Conservation (phyloP, 2,113 vertebrate genomes). For the Phalacrocorax carbo region DNA sequence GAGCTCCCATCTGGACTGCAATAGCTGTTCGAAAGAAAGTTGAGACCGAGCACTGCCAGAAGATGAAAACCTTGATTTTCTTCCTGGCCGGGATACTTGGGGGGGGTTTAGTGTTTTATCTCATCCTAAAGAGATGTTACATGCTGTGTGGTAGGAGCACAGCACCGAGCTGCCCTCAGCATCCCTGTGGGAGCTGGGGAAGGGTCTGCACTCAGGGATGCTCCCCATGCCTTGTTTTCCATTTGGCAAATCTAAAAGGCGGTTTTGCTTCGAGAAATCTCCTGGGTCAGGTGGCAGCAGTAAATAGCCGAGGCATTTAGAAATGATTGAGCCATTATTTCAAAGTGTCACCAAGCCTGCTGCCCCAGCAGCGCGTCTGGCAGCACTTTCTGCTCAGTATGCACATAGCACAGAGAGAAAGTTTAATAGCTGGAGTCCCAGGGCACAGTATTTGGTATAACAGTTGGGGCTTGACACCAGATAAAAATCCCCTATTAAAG, state of each 20-base stretch:
- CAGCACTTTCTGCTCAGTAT: not conserved
- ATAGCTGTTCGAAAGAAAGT: not conserved
- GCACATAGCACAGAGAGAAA: not conserved
- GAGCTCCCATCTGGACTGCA: not conserved
- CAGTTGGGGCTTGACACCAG: slow-evolving; percentile 50
- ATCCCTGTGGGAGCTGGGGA: not conserved
- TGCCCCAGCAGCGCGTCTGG: not conserved
- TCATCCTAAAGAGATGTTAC: not conserved
- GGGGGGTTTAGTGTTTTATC: not conserved
- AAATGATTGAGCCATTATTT: slow-evolving; percentile 53
- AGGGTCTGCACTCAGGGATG: not conserved
- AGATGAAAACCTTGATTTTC: not conserved
- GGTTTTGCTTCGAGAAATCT: not conserved
- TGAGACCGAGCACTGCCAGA: rapidly evolving
- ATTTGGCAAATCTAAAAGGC: not conserved
- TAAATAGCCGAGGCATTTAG: slow-evolving; percentile 26
- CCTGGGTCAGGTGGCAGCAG: slow-evolving; percentile 26
- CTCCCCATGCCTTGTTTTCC: not conserved
- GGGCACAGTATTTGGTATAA: not conserved
- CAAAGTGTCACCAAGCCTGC: not conserved
- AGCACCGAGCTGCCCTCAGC: not conserved
- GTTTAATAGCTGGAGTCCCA: not conserved
- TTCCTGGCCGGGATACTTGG: not conserved
- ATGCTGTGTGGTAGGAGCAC: not conserved
- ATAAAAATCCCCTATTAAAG: slow-evolving; percentile 51